A percentile compares a stretch with the other conserved stretches of the same genome.
Conservation (phyloP, 2,888 invertebrate species). For the Ischnus inquisitorius region DNA sequence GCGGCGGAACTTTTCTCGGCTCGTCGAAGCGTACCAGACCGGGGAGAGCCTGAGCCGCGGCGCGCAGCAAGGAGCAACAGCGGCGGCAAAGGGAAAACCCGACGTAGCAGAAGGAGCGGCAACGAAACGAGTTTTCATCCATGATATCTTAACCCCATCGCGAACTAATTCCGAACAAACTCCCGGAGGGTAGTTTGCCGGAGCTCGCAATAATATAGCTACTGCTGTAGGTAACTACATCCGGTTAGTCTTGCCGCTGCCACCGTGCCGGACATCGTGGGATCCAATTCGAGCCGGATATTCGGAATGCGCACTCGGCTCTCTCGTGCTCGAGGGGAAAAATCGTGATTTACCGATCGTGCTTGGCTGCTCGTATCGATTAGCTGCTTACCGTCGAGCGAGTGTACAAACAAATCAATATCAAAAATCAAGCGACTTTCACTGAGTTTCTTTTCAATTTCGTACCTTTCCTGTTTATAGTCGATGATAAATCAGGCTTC, state of each 20-base stretch:
- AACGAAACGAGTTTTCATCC: conserved; percentile 72
- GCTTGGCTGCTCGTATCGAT: background rate
- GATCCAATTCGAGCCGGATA: conserved; percentile 38
- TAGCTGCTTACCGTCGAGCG: background rate
- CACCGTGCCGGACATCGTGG: conserved; percentile 1
- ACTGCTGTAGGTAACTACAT: conserved; percentile 25
- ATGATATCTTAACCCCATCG: conserved; percentile 76
- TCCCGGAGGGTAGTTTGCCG: conserved; percentile 65
- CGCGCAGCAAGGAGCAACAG: conserved; percentile 31
- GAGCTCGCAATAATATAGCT: background rate
- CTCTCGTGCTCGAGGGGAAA: background rate
- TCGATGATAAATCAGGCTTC: background rate
- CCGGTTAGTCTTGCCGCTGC: conserved; percentile 11
- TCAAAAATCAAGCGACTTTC: background rate
- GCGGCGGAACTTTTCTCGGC: conserved; percentile 64
- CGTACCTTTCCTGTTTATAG: background rate
- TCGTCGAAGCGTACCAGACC: conserved; percentile 67
- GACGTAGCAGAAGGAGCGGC: conserved; percentile 29
- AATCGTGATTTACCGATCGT: conserved; percentile 13
- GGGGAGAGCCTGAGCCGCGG: conserved; percentile 9
- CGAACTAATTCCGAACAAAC: conserved; percentile 79
- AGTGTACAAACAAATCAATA: background rate
- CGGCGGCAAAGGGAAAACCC: conserved; percentile 33
- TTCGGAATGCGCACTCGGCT: conserved; percentile 12
- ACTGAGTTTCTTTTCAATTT: too few relatives aligned